Base-by-base conservation (phyloP, 2,797 vertebrate genomes). In the Channallabes apus region DNA sequence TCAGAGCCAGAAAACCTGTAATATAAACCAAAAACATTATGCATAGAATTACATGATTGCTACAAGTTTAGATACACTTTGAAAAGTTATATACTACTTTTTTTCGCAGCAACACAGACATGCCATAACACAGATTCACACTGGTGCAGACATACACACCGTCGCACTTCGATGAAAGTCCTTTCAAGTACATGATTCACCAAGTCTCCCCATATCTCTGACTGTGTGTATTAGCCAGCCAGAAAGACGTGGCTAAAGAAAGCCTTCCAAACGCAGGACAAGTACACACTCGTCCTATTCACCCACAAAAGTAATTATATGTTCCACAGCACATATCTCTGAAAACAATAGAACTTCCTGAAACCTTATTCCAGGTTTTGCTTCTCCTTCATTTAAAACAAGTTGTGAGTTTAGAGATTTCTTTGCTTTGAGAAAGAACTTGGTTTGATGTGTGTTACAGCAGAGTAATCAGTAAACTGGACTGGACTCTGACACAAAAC, bases 61-160 rank as follows among this genome's bases (percentile, higher is more conserved):
- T 20, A 65, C 15, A 8, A 20, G 14, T 80, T 64, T 18, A 29
- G 3, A 41, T 6, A 15, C 18, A 58, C 3, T 72, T 72, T 4
- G 17, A 75, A 56, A 54, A n/a, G 9, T 51, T 56, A 56, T 27
- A 56, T 20, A 80, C 78, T 51, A 8, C 59, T 18, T 7, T 24
- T 64, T 80, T 38, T n/a, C n/a, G 58, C 27, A 29, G 15, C 51
- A 54, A 24, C 72, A 20, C 11, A 77, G 85, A 58, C 81, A 72
- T 80, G 85, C 41, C 29, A 72, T 29, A 35, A 72, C 75, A 80
- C 67, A 58, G 41, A 86, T 38, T 20, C 67, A 84, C 76, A 71
- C 72, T 22, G 32, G 64, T 35, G 65, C 65, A 83, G 64, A 64
- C 76, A 22, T 46, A 71, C n/a, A 61, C 62, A 68, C 69, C 12